Percentiles rank a stretch among this genome's conserved stretches.
These are phyloP conservation scores for Petrocephalus sullivani DNA, from an alignment of 2,797 vertebrate species.

Conservation along the genomic window DNA sequence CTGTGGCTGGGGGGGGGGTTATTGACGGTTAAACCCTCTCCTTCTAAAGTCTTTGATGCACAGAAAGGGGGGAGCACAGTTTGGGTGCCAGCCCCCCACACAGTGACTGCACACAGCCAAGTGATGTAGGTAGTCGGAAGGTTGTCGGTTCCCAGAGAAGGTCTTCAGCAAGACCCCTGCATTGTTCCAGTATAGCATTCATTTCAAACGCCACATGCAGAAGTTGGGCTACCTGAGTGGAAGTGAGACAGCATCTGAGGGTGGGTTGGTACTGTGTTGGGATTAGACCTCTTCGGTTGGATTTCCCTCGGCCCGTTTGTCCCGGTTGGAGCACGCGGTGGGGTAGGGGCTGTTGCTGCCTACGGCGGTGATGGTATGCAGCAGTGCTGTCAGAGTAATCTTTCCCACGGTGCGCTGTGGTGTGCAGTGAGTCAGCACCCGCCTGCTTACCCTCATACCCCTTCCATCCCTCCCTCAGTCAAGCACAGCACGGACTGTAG, in stretches of 20 bases:
- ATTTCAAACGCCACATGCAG: background rate
- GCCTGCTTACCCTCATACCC: background rate
- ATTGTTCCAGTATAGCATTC: background rate
- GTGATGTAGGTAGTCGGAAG: background rate
- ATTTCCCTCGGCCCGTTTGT: background rate
- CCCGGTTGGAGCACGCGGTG: background rate
- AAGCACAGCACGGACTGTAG: conserved; percentile 35
- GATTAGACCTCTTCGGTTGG: background rate
- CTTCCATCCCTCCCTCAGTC: conserved; percentile 9
- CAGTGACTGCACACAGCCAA: background rate
- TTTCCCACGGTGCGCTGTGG: background rate
- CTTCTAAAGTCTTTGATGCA: background rate
- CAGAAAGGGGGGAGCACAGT: background rate
- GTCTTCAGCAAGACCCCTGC: background rate
- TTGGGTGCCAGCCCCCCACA: background rate
- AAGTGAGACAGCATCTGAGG: background rate
- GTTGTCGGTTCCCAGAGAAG: background rate
- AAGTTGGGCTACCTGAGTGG: background rate
- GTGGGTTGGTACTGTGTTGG: background rate
- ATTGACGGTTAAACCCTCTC: background rate
- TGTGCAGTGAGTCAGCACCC: background rate
- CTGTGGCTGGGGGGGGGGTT: background rate
- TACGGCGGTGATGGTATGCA: background rate
- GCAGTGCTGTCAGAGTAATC: background rate
- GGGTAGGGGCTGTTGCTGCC: background rate